Evolutionary conservation across 37 sponge, comb jelly and placozoan species (phyloP).

Genomic region (Halisarca cf. caerulea): DNA sequence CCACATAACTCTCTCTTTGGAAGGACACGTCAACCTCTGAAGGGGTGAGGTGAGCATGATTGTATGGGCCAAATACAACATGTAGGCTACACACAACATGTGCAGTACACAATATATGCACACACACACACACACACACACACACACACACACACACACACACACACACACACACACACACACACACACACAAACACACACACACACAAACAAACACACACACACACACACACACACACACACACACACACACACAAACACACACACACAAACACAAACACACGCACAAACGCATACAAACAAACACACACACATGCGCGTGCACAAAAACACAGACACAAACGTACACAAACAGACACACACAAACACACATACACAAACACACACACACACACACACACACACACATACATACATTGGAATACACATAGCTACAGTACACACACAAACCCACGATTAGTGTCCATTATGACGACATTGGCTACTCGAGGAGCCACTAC

Average conservation of each 20-base stretch:
- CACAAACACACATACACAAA: too few relatives aligned
- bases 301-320: slow-evolving; percentile 20
- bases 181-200: neutral
- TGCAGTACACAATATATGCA: neutral
- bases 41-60: too few relatives aligned
- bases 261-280: neutral
- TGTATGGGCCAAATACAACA: too few relatives aligned
- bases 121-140: slow-evolving; percentile 22
- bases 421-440: too few relatives aligned
- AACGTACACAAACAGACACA: too few relatives aligned
- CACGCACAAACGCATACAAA: slow-evolving; percentile 46
- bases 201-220: neutral
- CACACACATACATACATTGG: neutral
- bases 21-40: too few relatives aligned
- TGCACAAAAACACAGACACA: slow-evolving; percentile 38
- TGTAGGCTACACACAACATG: neutral
- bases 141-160: slow-evolving; percentile 11
- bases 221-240: too few relatives aligned
- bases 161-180: slow-evolving; percentile 15
- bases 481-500: too few relatives aligned
- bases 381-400: neutral
- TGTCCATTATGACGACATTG: too few relatives aligned
- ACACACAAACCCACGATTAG: too few relatives aligned
- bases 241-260: neutral
- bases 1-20: too few relatives aligned